Conservation (phyloP, 2,888 invertebrate genomes). For the Sarcophaga carnaria region DNA sequence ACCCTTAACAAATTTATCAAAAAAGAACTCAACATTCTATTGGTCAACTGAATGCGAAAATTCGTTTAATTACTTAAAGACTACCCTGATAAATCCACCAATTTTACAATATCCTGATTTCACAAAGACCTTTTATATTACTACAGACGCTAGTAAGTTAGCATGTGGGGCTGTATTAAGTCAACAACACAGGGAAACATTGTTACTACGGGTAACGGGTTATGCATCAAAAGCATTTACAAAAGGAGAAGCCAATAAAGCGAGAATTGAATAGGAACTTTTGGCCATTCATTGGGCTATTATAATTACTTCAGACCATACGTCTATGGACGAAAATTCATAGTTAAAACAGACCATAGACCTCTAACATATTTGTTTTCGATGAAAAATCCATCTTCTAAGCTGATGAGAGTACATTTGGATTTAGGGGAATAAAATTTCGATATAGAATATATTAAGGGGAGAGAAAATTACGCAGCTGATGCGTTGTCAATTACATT, state of each 20-base stretch:
- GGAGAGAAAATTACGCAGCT: too few relatives aligned
- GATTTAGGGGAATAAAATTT: too few relatives aligned
- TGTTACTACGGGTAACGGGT: conserved; percentile 49
- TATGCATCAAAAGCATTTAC: conserved; percentile 67
- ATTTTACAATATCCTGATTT: not conserved
- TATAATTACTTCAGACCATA: conserved; percentile 22
- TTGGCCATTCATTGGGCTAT: too few relatives aligned
- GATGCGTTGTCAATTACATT: too few relatives aligned
- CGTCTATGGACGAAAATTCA: too few relatives aligned
- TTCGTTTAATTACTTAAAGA: conserved; percentile 1
- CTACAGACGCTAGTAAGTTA: conserved; percentile 2
- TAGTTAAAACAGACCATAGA: too few relatives aligned
- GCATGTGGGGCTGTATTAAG: conserved; percentile 10
- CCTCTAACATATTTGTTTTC: too few relatives aligned
- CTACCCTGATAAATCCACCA: not conserved
- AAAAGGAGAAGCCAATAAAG: conserved; percentile 68
- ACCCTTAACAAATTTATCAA: not conserved
- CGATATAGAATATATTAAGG: too few relatives aligned
- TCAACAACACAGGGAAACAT: conserved; percentile 19
- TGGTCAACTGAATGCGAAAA: not conserved
- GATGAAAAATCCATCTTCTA: too few relatives aligned
- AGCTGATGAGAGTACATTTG: too few relatives aligned
- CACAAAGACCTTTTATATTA: conserved; percentile 2
- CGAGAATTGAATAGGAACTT: too few relatives aligned
- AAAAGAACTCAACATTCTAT: not conserved